phyloP scores from a whole-genome alignment of 2,113 vertebrate species.

The Python bivittatus region DNA sequence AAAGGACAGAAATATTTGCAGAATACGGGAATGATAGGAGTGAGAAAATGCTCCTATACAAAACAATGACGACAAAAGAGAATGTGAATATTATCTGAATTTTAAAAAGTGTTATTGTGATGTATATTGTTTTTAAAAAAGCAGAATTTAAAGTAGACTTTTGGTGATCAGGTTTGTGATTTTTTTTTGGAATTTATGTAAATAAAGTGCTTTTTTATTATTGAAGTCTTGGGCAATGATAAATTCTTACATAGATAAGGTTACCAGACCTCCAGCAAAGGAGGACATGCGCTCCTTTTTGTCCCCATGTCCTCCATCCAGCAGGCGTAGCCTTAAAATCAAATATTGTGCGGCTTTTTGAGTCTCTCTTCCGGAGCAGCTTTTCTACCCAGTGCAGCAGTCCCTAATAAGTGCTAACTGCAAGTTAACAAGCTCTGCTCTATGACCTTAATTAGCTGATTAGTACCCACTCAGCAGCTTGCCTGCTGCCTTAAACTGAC shows the following conservation, averaged over 20 bases:
- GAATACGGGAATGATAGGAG: background rate
- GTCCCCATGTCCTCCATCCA: background rate
- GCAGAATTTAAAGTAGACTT: conserved; percentile 61
- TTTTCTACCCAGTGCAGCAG: too few species aligned
- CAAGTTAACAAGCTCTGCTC: background rate
- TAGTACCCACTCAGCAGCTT: background rate
- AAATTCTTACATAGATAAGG: background rate
- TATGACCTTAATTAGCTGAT: background rate
- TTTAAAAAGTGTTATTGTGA: conserved; percentile 24
- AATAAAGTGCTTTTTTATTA: conserved; percentile 86
- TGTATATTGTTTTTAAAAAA: conserved; percentile 31
- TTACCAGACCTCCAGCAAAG: background rate
- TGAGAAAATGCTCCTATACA: conserved; percentile 1
- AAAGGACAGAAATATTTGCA: background rate
- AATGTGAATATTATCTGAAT: conserved; percentile 17
- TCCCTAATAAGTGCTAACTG: too few species aligned
- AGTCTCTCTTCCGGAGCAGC: too few species aligned
- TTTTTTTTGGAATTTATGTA: conserved; percentile 77
- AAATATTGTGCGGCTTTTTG: too few species aligned
- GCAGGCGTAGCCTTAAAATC: background rate
- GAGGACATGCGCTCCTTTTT: background rate
- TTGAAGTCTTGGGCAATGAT: background rate
- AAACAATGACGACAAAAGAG: conserved; percentile 2
- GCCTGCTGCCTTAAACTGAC: background rate
- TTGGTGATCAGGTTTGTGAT: conserved; percentile 82